These are phyloP conservation scores for Sorex araneus DNA, from an alignment of 2,113 vertebrate species.

Conservation along the genomic window DNA sequence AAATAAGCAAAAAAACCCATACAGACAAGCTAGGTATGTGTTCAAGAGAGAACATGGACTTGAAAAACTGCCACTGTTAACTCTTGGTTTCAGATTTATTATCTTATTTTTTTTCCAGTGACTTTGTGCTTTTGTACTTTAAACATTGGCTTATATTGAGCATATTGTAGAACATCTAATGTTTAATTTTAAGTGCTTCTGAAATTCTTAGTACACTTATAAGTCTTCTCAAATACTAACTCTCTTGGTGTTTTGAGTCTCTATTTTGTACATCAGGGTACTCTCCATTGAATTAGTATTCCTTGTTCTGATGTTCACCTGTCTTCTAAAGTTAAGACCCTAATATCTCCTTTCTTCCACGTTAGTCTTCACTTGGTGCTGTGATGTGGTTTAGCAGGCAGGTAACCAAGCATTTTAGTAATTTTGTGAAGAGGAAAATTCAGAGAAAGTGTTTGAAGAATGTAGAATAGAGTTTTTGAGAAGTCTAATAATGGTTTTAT, in stretches of 20 bases:
- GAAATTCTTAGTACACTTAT: neutral
- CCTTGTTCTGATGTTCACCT: neutral
- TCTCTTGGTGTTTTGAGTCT: neutral
- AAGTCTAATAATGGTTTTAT: slow-evolving; percentile 8
- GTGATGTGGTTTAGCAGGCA: neutral
- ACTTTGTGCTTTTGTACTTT: neutral
- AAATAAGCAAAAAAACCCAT: no score
- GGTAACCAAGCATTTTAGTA: neutral
- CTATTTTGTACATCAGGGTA: neutral
- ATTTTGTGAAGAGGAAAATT: slow-evolving; percentile 21
- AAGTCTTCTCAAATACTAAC: neutral
- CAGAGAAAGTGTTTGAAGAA: slow-evolving; percentile 12
- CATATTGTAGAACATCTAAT: neutral
- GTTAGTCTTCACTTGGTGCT: neutral
- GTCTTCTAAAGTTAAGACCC: neutral
- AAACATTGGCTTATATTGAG: neutral
- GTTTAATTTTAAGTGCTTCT: slow-evolving; percentile 13
- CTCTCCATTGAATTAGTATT: neutral
- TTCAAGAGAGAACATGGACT: no score
- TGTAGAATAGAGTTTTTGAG: neutral
- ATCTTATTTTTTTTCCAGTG: neutral
- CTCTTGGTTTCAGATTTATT: slow-evolving; percentile 6
- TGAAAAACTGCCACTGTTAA: neutral
- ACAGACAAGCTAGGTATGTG: no score
- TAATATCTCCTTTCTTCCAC: neutral